Evolutionary conservation across 2,888 invertebrate genomes (phyloP), one percentile per base, ranked within the genome.

Genomic region (Thecophora atra): DNA sequence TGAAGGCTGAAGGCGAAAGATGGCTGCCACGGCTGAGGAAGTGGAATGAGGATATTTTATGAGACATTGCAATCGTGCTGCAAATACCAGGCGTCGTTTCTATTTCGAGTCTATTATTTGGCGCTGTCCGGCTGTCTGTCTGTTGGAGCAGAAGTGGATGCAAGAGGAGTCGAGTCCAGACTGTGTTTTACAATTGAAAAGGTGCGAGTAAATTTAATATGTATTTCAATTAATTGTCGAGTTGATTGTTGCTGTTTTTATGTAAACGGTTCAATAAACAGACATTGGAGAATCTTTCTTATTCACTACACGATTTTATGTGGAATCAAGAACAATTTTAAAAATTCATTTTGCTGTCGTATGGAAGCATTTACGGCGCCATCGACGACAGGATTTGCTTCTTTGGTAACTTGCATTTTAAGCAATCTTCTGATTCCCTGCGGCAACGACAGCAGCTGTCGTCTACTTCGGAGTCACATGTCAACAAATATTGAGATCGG

Each of bases 141-240:
- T 64, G 28, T 64, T 21, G 8, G 62, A 24, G 26, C 19, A 17
- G 2, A 5, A 47, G n/a, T 47, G 13, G 47, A 47, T n/a, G 6
- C 4, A 6, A n/a, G 47, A n/a, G 47, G 6, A 47, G 47, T 7
- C 6, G 3, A 13, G n/a, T 6, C 15, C 5, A n/a, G 47, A n/a
- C 5, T 47, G 11, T 47, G 8, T 19, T 52, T 19, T 52, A n/a
- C 21, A 17, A 8, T 51, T 28, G 13, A 8, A 37, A 37, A 37
- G 51, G 71, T 77, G 76, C 79, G 77, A 76, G 79, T 77, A 80
- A 81, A 82, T 82, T 82, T 82, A 80, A 81, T 76, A 81, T 37
- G 37, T 37, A 37, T 82, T 81, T 82, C 80, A 81, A 81, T 81
- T 81, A 81, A 81, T 82, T 76, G 78, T 74, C 72, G 24, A 73